Evolutionary conservation across 2,888 invertebrate species (phyloP), one percentile per base, ranked within the genome.

Genomic region (Embidobia sp.): DNA sequence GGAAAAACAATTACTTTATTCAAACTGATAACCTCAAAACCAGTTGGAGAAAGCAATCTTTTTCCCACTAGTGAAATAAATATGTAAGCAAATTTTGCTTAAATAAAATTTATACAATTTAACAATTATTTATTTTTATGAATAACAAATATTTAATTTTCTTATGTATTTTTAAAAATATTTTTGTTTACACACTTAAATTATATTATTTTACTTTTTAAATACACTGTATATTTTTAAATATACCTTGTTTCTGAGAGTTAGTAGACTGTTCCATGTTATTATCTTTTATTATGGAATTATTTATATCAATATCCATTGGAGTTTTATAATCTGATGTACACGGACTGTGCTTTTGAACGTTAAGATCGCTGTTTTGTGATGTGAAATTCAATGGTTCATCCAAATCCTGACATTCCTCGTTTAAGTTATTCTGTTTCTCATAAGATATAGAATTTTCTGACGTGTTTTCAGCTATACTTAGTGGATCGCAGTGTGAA

Each of bases 371-470:
- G 37, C 40, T 55, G 11, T 27, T 67, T 18, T 77, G 67, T 4
- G 72, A 48, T 33, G 64, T 74, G 69, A 63, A 77, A 37, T 83
- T 81, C 26, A 77, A 44, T 4, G 79, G 79, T 10, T 82, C 81
- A 13, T 80, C 77, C 40, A 74, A 44, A 15, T 57, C 64, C 11
- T 66, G 59, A 31, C 19, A 64, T n/a, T 69, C 64, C 1, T 78
- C 72, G 11, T 33, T 40, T 10, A 57, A 63, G 11, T 37, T 29
- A 15, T 26, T 37, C 7, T 49, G 61, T 11, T 63, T 61, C 6
- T 73, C 61, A 29, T 40, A 49, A n/a, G 49, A 33, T 10, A 33
- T 33, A 7, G 61, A 57, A 31, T 63, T 72, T 29, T 73, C 57
- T 2, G 77, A 42, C 5, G 27, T 29, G 31, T 67, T 67, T 55